Evolutionary conservation across 2,888 invertebrate species (phyloP), one percentile per base, ranked within the genome.

Genomic region (Ashinkailepas kermadecensis): DNA sequence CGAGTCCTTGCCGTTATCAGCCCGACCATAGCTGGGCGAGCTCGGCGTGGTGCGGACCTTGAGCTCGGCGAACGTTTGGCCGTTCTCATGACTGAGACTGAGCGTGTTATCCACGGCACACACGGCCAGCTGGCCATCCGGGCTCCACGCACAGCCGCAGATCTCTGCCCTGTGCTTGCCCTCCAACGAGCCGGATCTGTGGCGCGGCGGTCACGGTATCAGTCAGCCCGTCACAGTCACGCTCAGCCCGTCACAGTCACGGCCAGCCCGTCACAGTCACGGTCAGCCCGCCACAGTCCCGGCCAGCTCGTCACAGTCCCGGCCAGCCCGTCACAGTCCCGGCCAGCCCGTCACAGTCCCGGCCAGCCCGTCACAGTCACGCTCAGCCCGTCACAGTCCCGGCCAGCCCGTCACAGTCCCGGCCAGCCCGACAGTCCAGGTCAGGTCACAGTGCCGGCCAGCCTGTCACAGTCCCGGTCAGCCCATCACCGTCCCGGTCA

Each of bases 51-150:
- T 8, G 10, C 74, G 54, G 10, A 74, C 2, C 21, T 21, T 21
- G 21, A 74, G 74, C 74, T 74, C 74, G 21, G 74, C 74, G 74
- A 74, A 74, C 54, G 74, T 74, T 56, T 74, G 74, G 9, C 74
- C 74, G 74, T 74, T 74, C 74, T 74, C 74, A 21, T 74, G 74
- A 3, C 74, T 74, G 21, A 74, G 74, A 21, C 21, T 74, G 56
- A 74, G 74, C 54, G 74, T n/a, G 13, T 56, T 54, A 54, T 74
- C 74, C 54, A 23, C 56, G 21, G 74, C 54, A 21, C 54, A 54
- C 23, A 54, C 21, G 74, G 74, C 74, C 74, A 74, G 74, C 74
- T 74, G 74, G 18, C 74, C 74, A 21, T 56, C 74, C 56, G 11
- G 56, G 10, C 74, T 74, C 74, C 74, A 74, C 9, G 74, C 74